These are phyloP conservation scores for Phrynocephalus guinanensis DNA, from an alignment of 2,797 vertebrate species.

Conservation along the genomic window DNA sequence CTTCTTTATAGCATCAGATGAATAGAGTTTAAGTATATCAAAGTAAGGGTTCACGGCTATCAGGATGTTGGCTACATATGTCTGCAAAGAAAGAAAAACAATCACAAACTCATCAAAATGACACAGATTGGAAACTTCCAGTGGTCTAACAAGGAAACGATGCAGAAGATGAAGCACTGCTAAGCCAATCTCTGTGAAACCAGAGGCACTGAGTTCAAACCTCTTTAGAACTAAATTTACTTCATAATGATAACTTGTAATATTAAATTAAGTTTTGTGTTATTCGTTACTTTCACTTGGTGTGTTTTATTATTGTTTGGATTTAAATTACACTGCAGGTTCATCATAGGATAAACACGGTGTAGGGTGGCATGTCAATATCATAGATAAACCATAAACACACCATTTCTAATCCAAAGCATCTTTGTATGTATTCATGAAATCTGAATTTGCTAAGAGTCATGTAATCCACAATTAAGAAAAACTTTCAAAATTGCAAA, in stretches of 20 bases:
- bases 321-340: neutral
- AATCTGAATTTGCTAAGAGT: neutral
- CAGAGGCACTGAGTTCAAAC: neutral
- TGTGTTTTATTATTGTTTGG: neutral
- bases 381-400: neutral
- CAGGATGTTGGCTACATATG: slow-evolving; percentile 96
- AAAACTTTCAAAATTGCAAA: neutral
- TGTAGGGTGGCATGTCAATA: neutral
- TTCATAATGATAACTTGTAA: neutral
- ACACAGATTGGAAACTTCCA: slow-evolving; percentile 1
- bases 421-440: neutral
- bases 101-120: slow-evolving; percentile 42
- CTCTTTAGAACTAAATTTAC: neutral
- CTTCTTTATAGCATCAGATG: slow-evolving; percentile 87
- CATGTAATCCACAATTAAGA: neutral
- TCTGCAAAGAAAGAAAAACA: slow-evolving; percentile 79
- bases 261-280: neutral
- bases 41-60: slow-evolving; percentile 97
- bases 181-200: neutral
- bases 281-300: neutral
- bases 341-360: too few species aligned
- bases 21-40: slow-evolving; percentile 94
- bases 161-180: neutral
- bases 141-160: neutral
- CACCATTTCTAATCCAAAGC: slow-evolving; percentile 1